Evolutionary conservation across 2,888 invertebrate genomes (phyloP), one percentile per base, ranked within the genome.

Genomic region (Metallyticus violacea): DNA sequence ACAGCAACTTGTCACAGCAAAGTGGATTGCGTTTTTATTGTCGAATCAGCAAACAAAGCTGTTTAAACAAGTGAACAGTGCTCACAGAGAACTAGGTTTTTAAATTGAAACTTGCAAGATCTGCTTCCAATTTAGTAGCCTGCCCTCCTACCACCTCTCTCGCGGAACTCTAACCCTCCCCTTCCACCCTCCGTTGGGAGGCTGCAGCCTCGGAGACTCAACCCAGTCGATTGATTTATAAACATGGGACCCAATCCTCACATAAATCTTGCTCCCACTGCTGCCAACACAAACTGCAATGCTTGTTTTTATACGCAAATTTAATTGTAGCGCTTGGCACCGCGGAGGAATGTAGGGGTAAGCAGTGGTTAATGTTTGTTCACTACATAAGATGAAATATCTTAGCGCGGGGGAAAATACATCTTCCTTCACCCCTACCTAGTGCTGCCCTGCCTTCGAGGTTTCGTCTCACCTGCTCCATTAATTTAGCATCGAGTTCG

Each of bases 151-250:
- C n/a, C n/a, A n/a, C n/a, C n/a, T n/a, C n/a, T n/a, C n/a, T n/a
- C n/a, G n/a, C n/a, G n/a, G n/a, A n/a, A n/a, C n/a, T n/a, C n/a
- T n/a, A n/a, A n/a, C n/a, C n/a, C n/a, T 15, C 40, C 15, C 29
- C 40, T 22, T 4, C 9, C 40, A n/a, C n/a, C n/a, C 40, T 62
- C 40, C 40, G 9, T 62, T 62, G 40, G 40, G 40, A 62, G 40
- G 15, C 40, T 62, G 40, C 40, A 40, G 28, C 1, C 26, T 79
- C 30, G 15, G 30, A 6, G 83, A 83, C 77, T 82, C 82, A 82
- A 76, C 85, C 22, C 40, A 62, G 78, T 83, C 87, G 85, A 87
- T 87, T 87, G 87, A 87, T 87, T 87, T 87, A 87, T 82, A 85
- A 62, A 81, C 85, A 85, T 15, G 40, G 40, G 30, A 76, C 9